These are phyloP conservation scores for Sylvia atricapilla DNA, from an alignment of 2,113 vertebrate genomes.

Conservation along the genomic window DNA sequence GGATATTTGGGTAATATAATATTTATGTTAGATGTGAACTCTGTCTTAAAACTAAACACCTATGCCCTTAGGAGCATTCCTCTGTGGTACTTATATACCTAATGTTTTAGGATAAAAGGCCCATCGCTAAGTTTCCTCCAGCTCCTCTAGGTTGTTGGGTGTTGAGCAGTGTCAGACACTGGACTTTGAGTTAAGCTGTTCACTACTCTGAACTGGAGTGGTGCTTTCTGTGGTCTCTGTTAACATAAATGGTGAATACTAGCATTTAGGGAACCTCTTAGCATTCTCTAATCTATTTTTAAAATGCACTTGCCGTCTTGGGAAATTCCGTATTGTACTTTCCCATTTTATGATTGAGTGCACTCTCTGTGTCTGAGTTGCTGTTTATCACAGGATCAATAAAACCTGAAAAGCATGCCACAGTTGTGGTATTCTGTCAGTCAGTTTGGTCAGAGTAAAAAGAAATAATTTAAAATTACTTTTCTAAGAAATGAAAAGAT, in stretches of 20 bases:
- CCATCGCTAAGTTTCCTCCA: neutral
- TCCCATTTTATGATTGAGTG: neutral
- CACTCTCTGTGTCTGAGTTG: neutral
- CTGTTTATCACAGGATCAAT: neutral
- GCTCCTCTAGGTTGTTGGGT: neutral
- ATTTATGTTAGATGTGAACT: neutral
- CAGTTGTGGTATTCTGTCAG: neutral
- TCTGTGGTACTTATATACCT: neutral
- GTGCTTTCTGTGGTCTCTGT: neutral
- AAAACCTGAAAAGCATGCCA: conserved; percentile 34
- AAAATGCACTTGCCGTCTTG: neutral
- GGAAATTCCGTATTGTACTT: conserved; percentile 37
- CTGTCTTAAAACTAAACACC: neutral
- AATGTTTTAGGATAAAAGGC: neutral
- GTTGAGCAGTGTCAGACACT: neutral
- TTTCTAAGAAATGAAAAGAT: neutral
- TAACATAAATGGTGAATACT: neutral
- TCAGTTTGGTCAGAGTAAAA: neutral
- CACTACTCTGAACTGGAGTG: neutral
- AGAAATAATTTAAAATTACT: neutral
- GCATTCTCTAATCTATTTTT: neutral
- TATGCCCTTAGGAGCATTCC: neutral
- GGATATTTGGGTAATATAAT: neutral
- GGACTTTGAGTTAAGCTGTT: neutral
- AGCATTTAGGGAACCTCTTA: neutral